Evolutionary conservation across 2,797 vertebrate species (phyloP), one percentile per base, ranked within the genome.

Genomic region (Tolypeutes matacus): DNA sequence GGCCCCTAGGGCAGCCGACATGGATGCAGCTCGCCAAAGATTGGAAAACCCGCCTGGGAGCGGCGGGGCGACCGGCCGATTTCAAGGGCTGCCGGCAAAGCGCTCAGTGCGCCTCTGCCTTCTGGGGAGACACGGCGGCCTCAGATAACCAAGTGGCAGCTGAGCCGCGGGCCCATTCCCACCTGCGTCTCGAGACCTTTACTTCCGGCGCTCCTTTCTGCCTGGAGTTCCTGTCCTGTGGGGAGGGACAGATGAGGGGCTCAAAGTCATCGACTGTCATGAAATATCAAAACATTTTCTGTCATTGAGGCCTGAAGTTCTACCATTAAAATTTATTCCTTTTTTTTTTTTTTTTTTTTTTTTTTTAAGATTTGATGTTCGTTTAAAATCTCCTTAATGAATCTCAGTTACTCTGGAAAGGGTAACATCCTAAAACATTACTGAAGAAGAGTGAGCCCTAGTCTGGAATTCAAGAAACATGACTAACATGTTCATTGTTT

Each of bases 111-210:
- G 99, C 97, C 0, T 99, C 99, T 0, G 98, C 98, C 15, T 99
- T 99, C 97, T 99, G 99, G 99, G 99, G 99, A 14, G 99, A 99
- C 98, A 99, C 98, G 0, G 98, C 98, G 23, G 97, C 97, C 0
- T 97, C 99, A 98, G 99, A 99, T 99, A 98, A 86, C 31, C 0
- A 0, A 4, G 3, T 5, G 0, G 34, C 46, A 5, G 15, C 56
- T 13, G 53, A 7, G 15, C 14, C 39, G 20, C 2, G 2, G 7
- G 2, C 3, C 13, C 21, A 0, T 62, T 23, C 23, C 70, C 23
- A 1, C 34, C 31, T 0, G 27, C 29, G 51, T 31, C 49, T 23
- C 0, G 7, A 42, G 5, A 27, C 42, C 9, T 18, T n/a, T 60
- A 27, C 39, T 10, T 15, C 25, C 31, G 53, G 12, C 21, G 13